phyloP scores from a whole-genome alignment of 2,797 vertebrate species.

The Fistularia commersonii region DNA sequence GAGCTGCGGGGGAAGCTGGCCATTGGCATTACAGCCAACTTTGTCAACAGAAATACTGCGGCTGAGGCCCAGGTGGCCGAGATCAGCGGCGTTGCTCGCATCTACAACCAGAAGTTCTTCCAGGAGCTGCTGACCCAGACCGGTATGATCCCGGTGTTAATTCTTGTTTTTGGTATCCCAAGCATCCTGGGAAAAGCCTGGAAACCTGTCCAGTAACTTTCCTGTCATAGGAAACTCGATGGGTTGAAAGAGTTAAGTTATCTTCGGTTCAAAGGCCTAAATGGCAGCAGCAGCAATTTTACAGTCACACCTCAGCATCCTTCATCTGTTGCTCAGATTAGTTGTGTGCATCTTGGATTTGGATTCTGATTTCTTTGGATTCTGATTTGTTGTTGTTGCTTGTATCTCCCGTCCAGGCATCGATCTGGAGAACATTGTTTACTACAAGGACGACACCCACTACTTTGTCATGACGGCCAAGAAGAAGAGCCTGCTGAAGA shows the following conservation, averaged over 20 bases:
- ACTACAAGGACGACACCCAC: constrained; percentile 96
- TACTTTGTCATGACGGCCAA: constrained; percentile 99
- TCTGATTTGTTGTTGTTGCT: too few species aligned
- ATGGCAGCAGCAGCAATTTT: too few species aligned
- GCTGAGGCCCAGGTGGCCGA: constrained; percentile 87
- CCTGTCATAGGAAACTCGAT: too few species aligned
- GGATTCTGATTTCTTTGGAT: too few species aligned
- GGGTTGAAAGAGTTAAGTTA: too few species aligned
- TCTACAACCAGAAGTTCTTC: constrained; percentile 98
- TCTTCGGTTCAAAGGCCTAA: too few species aligned
- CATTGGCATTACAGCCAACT: constrained; percentile 94
- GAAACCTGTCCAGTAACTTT: too few species aligned
- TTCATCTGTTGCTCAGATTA: too few species aligned
- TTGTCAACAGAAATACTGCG: constrained; percentile 80
- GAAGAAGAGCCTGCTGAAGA: constrained; percentile 88
- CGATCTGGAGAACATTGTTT: constrained; percentile 96
- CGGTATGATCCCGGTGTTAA: constrained; percentile 63
- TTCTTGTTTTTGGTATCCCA: too few species aligned
- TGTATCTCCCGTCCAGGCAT: constrained; percentile 76
- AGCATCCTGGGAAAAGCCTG: too few species aligned
- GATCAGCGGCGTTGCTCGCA: constrained; percentile 92
- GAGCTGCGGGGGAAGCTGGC: constrained; percentile 91
- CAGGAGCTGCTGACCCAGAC: constrained; percentile 85
- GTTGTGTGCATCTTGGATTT: too few species aligned
- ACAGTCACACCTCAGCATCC: too few species aligned